phyloP scores from a whole-genome alignment of 1,140 invertebrate genomes.

The Plectus sambesii region DNA sequence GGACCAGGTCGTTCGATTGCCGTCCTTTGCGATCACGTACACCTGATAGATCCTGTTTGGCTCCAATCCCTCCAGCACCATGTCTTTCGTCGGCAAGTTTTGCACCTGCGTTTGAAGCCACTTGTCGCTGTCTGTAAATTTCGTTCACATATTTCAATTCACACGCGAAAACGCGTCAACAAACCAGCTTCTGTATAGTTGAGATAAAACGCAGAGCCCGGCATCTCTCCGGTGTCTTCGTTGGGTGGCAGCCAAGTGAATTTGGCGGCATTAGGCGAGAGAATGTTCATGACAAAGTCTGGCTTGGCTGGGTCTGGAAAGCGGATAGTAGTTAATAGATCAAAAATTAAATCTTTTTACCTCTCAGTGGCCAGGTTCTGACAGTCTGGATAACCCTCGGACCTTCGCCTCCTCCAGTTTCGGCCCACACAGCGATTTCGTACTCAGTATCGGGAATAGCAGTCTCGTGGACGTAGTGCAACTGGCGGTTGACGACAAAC shows the following conservation, averaged over 20 bases:
- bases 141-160: no score
- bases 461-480: slow-evolving; percentile 36
- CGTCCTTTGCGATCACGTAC: slow-evolving; percentile 36
- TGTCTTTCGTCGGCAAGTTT: slow-evolving; percentile 25
- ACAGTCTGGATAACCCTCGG: slow-evolving; percentile 27
- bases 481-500: slow-evolving; percentile 38
- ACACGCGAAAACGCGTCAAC: slow-evolving; percentile 3
- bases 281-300: slow-evolving; percentile 24
- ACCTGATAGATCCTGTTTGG: slow-evolving; percentile 34
- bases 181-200: slow-evolving; percentile 33
- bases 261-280: slow-evolving; percentile 20
- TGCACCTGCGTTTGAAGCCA: slow-evolving; percentile 30
- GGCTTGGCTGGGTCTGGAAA: slow-evolving; percentile 39
- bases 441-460: slow-evolving; percentile 35
- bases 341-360: slow-evolving; percentile 10
- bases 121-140: slow-evolving; percentile 19
- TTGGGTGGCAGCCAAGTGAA: slow-evolving; percentile 36
- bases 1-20: slow-evolving; percentile 18
- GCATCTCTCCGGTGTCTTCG: slow-evolving; percentile 28
- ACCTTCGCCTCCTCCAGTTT: slow-evolving; percentile 43
- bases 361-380: slow-evolving; percentile 35
- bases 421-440: slow-evolving; percentile 40
- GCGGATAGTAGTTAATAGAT: not conserved
- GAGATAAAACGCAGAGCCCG: slow-evolving; percentile 38
- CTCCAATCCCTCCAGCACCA: slow-evolving; percentile 25